Evolutionary conservation across 2,888 invertebrate species (phyloP).

Genomic region (Parelbella ahira): DNA sequence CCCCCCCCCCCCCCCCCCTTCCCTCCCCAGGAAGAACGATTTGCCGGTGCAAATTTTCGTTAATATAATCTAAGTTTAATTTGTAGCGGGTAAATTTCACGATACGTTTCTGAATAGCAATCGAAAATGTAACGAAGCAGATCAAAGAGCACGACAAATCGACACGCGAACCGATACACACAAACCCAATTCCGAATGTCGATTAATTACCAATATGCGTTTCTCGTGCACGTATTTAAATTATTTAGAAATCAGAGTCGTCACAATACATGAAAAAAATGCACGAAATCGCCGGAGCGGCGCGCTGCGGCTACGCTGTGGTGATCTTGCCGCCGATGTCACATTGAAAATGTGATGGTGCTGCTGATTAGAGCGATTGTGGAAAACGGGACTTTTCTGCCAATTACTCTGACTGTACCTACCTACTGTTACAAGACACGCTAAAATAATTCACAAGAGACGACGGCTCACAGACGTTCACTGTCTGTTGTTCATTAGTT

Average conservation of each 20-base stretch:
- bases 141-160: slow-evolving; percentile 34
- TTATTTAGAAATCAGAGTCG: slow-evolving; percentile 76
- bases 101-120: slow-evolving; percentile 14
- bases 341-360: slow-evolving; percentile 38
- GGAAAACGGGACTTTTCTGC: slow-evolving; percentile 23
- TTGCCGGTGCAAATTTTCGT: too few species aligned
- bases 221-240: slow-evolving; percentile 75
- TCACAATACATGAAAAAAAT: slow-evolving; percentile 63
- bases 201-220: slow-evolving; percentile 56
- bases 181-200: slow-evolving; percentile 60
- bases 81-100: too few species aligned
- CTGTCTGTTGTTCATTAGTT: slow-evolving; percentile 1
- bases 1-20: too few species aligned
- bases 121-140: slow-evolving; percentile 15
- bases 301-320: slow-evolving; percentile 39
- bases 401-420: slow-evolving; percentile 19
- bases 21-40: too few species aligned
- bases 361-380: slow-evolving; percentile 28
- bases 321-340: slow-evolving; percentile 37
- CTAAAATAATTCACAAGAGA: slow-evolving; percentile 6
- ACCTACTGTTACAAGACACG: slow-evolving; percentile 8
- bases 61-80: slow-evolving; percentile 14
- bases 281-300: slow-evolving; percentile 72
- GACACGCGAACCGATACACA: slow-evolving; percentile 50
- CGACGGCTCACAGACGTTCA: background rate